Percentiles rank a stretch among this genome's conserved stretches.
Evolutionary conservation across 2,888 invertebrate genomes (phyloP).

Genomic region (Blomia tropicalis): DNA sequence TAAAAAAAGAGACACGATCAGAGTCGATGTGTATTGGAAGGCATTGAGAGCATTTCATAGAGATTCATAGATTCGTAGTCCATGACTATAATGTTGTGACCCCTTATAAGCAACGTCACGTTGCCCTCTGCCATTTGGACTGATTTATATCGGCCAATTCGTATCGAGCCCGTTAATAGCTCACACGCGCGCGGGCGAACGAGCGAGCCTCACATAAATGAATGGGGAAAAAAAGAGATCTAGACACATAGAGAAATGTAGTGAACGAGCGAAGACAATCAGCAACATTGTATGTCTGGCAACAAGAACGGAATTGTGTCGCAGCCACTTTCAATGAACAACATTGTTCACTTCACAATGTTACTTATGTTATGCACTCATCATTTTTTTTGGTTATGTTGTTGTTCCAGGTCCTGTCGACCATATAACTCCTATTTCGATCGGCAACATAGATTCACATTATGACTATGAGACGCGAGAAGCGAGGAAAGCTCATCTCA

Average conservation of each 20-base stretch:
- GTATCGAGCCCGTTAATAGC: conserved; percentile 9
- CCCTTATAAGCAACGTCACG: background rate
- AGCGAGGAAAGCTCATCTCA: too few species aligned
- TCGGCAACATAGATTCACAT: too few species aligned
- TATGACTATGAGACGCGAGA: too few species aligned
- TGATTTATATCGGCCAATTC: background rate
- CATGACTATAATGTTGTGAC: background rate
- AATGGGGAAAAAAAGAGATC: background rate
- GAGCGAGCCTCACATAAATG: background rate
- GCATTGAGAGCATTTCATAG: too few species aligned
- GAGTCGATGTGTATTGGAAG: too few species aligned
- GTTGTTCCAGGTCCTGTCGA: too few species aligned
- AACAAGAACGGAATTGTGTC: background rate
- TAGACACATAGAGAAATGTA: background rate
- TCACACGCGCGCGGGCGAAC: too few species aligned
- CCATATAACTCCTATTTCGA: too few species aligned
- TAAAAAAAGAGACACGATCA: too few species aligned
- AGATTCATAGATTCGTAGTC: too few species aligned
- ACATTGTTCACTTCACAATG: background rate
- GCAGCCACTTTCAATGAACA: background rate
- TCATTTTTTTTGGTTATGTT: background rate
- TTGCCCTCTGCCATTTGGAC: background rate
- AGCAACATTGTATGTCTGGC: too few species aligned
- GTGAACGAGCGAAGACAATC: too few species aligned
- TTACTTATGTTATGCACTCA: background rate